These are phyloP conservation scores for Gnathonemus echidnorhynchus DNA, from an alignment of 2,113 vertebrate species.

Conservation along the genomic window DNA sequence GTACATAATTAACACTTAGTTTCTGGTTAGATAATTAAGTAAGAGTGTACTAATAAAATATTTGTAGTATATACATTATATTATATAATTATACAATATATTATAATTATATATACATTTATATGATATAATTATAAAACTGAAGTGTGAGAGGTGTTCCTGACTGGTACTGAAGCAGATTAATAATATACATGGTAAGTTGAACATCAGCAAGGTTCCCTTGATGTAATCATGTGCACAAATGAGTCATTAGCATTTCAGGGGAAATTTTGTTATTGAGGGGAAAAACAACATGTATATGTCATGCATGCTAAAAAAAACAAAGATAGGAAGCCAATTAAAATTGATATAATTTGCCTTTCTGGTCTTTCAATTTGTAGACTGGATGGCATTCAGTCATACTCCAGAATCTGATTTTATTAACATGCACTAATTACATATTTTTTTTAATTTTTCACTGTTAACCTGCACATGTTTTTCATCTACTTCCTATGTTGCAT, in stretches of 20 bases:
- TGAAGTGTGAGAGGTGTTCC: background rate
- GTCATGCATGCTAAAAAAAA: background rate
- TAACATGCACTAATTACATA: background rate
- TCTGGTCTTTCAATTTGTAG: background rate
- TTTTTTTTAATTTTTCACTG: background rate
- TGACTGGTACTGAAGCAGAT: background rate
- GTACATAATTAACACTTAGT: background rate
- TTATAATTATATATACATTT: too few relatives aligned
- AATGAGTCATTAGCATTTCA: background rate
- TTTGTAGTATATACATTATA: background rate
- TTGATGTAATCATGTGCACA: background rate
- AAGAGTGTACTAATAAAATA: background rate
- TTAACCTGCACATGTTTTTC: background rate
- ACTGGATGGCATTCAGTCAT: background rate
- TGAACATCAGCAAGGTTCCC: background rate
- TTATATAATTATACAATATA: too few relatives aligned
- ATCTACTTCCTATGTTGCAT: background rate
- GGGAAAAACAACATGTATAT: background rate
- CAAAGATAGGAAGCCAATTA: background rate
- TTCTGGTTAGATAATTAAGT: background rate
- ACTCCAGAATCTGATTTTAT: background rate
- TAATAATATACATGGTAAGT: background rate
- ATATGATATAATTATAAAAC: background rate
- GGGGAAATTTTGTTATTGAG: background rate
- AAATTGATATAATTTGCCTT: background rate